phyloP scores from a whole-genome alignment of 2,797 vertebrate species.

The Tokudaia tokunoshimensis region DNA sequence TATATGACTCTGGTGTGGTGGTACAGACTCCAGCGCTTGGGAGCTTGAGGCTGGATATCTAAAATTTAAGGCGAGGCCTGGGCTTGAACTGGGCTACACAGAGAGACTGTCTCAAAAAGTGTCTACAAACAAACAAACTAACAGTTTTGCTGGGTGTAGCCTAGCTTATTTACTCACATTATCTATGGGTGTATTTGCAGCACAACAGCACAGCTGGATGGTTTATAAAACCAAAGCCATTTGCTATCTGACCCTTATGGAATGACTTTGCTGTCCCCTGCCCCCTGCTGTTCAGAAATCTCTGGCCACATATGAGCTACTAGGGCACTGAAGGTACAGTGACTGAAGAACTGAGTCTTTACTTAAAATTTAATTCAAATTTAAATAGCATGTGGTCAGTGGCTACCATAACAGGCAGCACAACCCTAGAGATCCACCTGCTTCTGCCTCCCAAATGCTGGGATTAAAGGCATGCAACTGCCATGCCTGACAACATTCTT shows the following conservation, averaged over 20 bases:
- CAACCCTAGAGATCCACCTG: background rate
- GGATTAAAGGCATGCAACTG: background rate
- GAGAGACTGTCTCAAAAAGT: background rate
- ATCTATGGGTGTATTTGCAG: conserved; percentile 42
- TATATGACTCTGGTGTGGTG: background rate
- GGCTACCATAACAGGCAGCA: background rate
- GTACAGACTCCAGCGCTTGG: background rate
- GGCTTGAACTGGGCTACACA: background rate
- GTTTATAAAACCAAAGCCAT: background rate
- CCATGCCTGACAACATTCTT: background rate
- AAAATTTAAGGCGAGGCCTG: background rate
- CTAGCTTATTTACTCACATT: conserved; percentile 34
- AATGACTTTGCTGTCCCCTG: conserved; percentile 36
- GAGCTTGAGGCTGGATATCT: background rate
- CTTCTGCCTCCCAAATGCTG: background rate
- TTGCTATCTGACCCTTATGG: conserved; percentile 45
- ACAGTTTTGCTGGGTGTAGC: background rate
- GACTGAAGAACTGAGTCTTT: conserved; percentile 56
- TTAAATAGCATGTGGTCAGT: conserved; percentile 4
- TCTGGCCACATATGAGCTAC: background rate
- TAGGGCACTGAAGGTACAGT: conserved; percentile 40
- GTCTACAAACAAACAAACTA: background rate
- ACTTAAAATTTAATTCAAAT: conserved; percentile 35
- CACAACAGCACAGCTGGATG: no score
- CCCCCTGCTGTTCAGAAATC: conserved; percentile 51